Base-by-base conservation (phyloP, 1,140 invertebrate genomes). In the Melipona quadrifasciata region DNA sequence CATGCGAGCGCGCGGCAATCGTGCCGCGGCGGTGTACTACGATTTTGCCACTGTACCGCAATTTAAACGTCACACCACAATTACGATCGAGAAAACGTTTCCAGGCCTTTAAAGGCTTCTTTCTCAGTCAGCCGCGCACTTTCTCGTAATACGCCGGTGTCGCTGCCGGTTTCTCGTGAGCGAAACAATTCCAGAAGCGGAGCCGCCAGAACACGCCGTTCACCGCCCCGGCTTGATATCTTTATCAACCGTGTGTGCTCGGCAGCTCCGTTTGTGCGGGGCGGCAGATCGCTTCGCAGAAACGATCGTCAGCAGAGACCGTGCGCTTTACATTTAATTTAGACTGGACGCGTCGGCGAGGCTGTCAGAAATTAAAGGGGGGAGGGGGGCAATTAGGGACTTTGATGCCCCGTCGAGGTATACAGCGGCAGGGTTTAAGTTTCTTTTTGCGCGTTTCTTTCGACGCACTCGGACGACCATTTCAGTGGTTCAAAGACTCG, bases 1-100 rank as follows among this genome's bases (percentile, higher is more conserved):
- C 83, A 80, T 84, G 83, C 83, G 68, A 80, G 51, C 58, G 58
- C 17, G 31, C 39, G 34, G 77, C 83, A 80, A 80, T 80, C 77
- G 73, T 65, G 70, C 57, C 68, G 76, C 68, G 47, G 34, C 19
- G 55, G 39, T 64, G 55, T 39, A 80, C 77, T 73, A 73, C 82
- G 77, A 84, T 84, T 84, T 79, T 84, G 68, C 83, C 77, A 84
- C 83, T 80, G 77, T 74, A 34, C 68, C 24, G 83, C 83, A 84
- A 84, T 84, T 84, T 84, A 80, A 84, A 80, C 70, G 77, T 80
- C 83, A 74, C 55, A 73, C 70, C 70, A 74, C 83, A 80, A 84
- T 84, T 84, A 84, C 83, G 70, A 72, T 67, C 57, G 24, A 80
- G 75, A 53, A 76, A 83, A 83, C 82, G 75, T 82, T 75, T 67